Conservation (phyloP, 2,113 vertebrate genomes). For the Tiliqua scincoides region DNA sequence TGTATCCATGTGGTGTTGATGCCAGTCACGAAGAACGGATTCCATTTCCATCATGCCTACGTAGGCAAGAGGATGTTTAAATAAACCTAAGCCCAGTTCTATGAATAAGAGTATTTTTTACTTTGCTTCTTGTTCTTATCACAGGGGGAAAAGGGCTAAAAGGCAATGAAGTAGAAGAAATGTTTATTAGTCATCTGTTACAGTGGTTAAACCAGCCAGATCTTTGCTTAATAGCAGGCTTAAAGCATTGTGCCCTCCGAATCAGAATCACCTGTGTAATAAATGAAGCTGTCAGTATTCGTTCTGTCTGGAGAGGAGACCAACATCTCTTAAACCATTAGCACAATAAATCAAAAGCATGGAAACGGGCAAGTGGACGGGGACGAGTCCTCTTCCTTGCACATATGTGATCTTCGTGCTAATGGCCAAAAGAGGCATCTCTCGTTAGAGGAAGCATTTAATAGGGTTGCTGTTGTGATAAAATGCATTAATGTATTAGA, state of each 20-base stretch:
- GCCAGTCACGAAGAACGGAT: not conserved
- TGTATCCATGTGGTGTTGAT: not conserved
- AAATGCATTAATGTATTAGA: not conserved
- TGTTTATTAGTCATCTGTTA: conserved; percentile 43
- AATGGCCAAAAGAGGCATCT: not conserved
- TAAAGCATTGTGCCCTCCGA: conserved; percentile 53
- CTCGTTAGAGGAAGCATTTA: not conserved
- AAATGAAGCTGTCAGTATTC: conserved; percentile 58
- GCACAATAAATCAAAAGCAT: conserved; percentile 66
- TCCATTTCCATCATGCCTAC: not conserved
- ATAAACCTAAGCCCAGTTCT: fast-evolving
- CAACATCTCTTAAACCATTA: conserved; percentile 49
- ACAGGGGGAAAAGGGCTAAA: conserved; percentile 59
- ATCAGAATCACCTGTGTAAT: conserved; percentile 47
- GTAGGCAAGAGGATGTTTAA: fast-evolving
- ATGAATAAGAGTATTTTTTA: not conserved
- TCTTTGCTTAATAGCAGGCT: conserved; percentile 67
- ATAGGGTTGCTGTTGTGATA: not conserved
- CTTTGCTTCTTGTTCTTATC: conserved; percentile 9
- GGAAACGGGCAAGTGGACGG: conserved; percentile 44
- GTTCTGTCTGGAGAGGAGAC: conserved; percentile 53
- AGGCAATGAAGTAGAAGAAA: conserved; percentile 36
- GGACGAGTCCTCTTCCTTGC: conserved; percentile 40
- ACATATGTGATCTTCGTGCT: not conserved
- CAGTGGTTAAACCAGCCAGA: conserved; percentile 64